Base-by-base conservation (phyloP, 1,140 invertebrate species). In the Zaprionus ornatus region DNA sequence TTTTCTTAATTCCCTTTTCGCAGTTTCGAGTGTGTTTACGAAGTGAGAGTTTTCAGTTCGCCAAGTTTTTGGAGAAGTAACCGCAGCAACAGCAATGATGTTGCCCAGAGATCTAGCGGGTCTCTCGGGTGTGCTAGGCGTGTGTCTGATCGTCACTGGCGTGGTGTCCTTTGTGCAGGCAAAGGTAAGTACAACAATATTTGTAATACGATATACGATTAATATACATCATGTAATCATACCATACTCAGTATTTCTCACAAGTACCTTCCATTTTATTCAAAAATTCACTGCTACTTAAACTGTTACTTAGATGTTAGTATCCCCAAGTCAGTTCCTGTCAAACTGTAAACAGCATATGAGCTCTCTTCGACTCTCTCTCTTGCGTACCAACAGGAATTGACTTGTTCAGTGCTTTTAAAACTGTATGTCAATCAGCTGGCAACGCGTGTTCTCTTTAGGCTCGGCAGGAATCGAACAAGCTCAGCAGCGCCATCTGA, bases 61-160 rank as follows among this genome's bases (percentile, higher is more conserved):
- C 48, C 37, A 23, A 78, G 48, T 71, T 6, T 82, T 76, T 21
- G 45, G 17, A 50, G 45, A 70, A 79, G 85, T 45, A 69, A 45
- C 45, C 73, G 69, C 71, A 90, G 70, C 72, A 82, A 72, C 79
- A 32, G 29, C 29, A 10, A 76, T 74, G 90, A 79, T 76, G 79
- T 90, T 82, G 81, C 91, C 91, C 91, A 91, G 91, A 88, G 91
- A 86, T 91, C 87, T 69, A 64, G 35, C 55, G 60, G 79, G 83
- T 92, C 91, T 92, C 91, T 92, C 77, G 91, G 91, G 91, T 76
- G 74, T 92, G 56, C 74, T 92, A 57, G 77, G 78, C 65, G 88
- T 87, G 17, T 84, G 54, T 75, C 48, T 92, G 48, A 50, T 50
- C 19, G 21, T 92, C 23, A 74, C 79, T 45, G 77, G 87, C 73